These are phyloP conservation scores for Australoheros scitulus DNA, from an alignment of 2,113 vertebrate species.

Conservation along the genomic window DNA sequence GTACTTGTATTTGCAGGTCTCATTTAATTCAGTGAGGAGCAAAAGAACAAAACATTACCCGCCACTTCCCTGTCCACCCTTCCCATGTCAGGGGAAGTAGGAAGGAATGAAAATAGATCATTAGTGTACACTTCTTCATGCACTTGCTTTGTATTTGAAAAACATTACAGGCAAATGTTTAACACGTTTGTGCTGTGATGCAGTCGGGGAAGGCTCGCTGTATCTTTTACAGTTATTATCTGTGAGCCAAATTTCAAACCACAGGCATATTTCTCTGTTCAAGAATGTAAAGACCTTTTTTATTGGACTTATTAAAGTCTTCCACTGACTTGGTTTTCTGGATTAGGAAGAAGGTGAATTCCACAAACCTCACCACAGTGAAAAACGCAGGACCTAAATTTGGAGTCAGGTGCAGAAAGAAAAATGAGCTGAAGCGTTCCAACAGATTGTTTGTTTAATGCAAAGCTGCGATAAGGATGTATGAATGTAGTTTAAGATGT, in stretches of 20 bases:
- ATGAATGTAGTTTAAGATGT: background rate
- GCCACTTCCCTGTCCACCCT: background rate
- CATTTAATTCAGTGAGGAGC: background rate
- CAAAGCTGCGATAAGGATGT: background rate
- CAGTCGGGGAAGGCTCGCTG: too few relatives aligned
- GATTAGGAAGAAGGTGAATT: background rate
- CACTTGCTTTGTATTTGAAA: background rate
- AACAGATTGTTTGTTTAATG: background rate
- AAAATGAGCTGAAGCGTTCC: background rate
- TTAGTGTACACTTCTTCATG: rapidly evolving
- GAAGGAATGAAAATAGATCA: background rate
- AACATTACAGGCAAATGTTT: background rate
- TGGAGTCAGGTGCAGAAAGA: background rate
- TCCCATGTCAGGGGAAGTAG: background rate
- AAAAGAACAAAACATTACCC: background rate
- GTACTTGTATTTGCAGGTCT: background rate
- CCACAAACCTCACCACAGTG: rapidly evolving
- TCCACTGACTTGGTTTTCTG: background rate
- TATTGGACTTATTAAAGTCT: background rate
- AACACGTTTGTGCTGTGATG: background rate
- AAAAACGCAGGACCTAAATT: too few relatives aligned
- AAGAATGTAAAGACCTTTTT: background rate
- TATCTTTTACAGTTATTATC: background rate
- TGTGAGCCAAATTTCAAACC: background rate
- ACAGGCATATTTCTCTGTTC: background rate